These are phyloP conservation scores for Ernsta delagoae DNA, from an alignment of 2,888 invertebrate species.

Conservation along the genomic window DNA sequence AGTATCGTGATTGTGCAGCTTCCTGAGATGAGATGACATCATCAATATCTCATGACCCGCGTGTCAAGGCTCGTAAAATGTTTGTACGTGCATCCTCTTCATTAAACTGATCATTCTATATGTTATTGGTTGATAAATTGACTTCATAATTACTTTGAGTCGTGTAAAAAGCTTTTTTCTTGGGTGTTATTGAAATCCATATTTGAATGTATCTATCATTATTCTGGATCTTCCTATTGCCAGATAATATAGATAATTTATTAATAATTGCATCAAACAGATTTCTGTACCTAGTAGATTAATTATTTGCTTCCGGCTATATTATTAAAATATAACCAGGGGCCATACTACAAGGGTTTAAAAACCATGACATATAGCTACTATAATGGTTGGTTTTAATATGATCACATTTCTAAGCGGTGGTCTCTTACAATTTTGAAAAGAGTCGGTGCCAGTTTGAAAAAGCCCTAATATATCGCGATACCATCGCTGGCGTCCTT, in stretches of 20 bases:
- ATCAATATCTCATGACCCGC: constrained; percentile 50
- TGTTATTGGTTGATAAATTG: constrained; percentile 21
- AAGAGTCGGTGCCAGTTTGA: too few relatives aligned
- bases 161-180: constrained; percentile 9
- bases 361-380: too few relatives aligned
- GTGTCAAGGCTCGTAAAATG: constrained; percentile 54
- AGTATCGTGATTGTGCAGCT: constrained; percentile 43
- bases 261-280: not conserved
- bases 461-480: too few relatives aligned
- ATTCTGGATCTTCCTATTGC: not conserved
- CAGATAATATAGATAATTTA: not conserved
- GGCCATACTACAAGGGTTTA: too few relatives aligned
- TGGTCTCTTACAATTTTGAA: too few relatives aligned
- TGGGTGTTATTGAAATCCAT: not conserved
- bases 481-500: too few relatives aligned
- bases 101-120: constrained; percentile 34
- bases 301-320: too few relatives aligned
- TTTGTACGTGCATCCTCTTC: constrained; percentile 40
- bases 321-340: too few relatives aligned
- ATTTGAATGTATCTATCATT: not conserved
- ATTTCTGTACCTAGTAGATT: too few relatives aligned
- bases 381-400: too few relatives aligned
- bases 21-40: constrained; percentile 59
- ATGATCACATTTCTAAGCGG: too few relatives aligned
- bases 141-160: constrained; percentile 10